Conservation (phyloP, 1,140 invertebrate genomes). For the Melipona quadrifasciata region DNA sequence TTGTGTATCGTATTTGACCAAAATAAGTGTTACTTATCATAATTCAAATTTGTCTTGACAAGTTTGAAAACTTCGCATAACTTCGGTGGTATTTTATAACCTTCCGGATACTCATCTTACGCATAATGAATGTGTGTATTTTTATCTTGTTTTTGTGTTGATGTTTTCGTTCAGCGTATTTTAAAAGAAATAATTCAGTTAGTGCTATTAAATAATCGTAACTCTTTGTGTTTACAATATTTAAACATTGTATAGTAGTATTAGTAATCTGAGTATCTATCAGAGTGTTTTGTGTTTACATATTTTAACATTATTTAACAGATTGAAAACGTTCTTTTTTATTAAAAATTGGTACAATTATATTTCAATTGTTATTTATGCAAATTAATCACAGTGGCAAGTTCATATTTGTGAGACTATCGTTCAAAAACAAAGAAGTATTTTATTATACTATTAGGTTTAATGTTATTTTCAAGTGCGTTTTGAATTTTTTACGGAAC, state of each 20-base stretch:
- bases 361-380: neutral
- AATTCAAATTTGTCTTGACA: neutral
- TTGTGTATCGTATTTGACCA: neutral
- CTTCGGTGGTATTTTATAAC: neutral
- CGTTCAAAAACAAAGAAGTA: neutral
- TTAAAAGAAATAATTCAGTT: neutral
- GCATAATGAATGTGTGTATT: constrained; percentile 4
- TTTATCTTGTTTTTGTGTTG: neutral
- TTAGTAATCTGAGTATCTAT: neutral
- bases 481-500: neutral
- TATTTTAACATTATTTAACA: neutral
- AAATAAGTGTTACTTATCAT: neutral
- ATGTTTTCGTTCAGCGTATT: neutral
- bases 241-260: neutral
- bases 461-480: neutral
- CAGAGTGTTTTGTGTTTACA: neutral
- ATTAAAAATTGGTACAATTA: neutral
- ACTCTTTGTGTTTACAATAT: neutral
- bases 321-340: neutral
- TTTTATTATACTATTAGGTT: neutral
- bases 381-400: neutral
- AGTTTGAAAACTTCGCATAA: neutral
- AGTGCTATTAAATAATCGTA: neutral
- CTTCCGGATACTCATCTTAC: neutral
- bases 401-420: neutral